Base-by-base conservation (phyloP, 2,888 invertebrate genomes). In the Axea sp. region DNA sequence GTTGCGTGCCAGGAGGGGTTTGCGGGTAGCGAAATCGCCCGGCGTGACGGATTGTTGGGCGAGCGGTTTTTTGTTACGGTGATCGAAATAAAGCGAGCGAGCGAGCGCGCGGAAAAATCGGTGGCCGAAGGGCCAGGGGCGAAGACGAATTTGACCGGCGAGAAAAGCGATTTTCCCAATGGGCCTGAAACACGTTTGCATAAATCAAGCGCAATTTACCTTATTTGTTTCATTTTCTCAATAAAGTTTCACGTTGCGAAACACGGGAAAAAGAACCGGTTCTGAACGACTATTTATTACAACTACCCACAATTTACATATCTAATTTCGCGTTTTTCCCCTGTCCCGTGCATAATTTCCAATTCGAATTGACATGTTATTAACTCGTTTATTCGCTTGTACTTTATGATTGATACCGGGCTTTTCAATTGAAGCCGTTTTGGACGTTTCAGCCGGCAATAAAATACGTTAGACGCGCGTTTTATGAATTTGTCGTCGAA, bases 301-400 rank as follows among this genome's bases (percentile, higher is more conserved):
- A 64, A 57, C 71, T 49, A 43, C 64, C 64, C 64, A 57, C 59
- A 72, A 72, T 72, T 72, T 72, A 65, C 72, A 72, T 72, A 72
- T 72, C 72, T 72, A 72, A 72, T 59, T 72, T 72, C 39, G 41
- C 59, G 22, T 41, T 55, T 64, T 62, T 11, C 39, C 53, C 9
- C 15, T 4, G 49, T 17, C 3, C 28, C 47, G 59, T 47, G 65
- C 65, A 60, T 65, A 73, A 73, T 73, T 73, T 73, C 53, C 57
- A 65, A 60, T 67, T 31, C 37, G 47, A 67, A 73, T 73, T 65
- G 65, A 73, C 65, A 73, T 60, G 72, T 51, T 64, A 72, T 72
- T 73, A 67, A 60, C 59, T 60, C 65, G 60, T 65, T 67, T 45
- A 59, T 73, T 67, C 53, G 39, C 60, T 39, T 35, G 47, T 67